A percentile compares a stretch with the other conserved stretches of the same genome.
Conservation (phyloP, 2,888 invertebrate species). For the Catotricha subobsoleta region DNA sequence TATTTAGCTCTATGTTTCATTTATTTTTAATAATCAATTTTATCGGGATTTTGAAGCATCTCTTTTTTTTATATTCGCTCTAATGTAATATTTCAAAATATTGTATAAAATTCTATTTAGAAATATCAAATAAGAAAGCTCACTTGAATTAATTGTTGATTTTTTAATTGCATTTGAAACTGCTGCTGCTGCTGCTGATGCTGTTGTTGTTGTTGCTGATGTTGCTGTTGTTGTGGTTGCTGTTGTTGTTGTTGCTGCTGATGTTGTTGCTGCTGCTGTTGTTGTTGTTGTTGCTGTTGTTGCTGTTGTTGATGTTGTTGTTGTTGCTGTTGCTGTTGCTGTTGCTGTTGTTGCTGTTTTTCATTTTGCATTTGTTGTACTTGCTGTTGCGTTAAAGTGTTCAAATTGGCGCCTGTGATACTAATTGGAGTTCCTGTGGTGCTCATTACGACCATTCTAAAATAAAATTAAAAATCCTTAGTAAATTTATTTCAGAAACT, state of each 20-base stretch:
- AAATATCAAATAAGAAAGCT: too few relatives aligned
- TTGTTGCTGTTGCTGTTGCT: conserved; percentile 27
- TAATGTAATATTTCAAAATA: too few relatives aligned
- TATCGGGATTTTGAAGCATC: too few relatives aligned
- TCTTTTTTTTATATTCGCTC: too few relatives aligned
- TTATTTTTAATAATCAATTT: too few relatives aligned
- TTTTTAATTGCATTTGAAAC: conserved; percentile 14
- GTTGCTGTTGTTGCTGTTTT: conserved; percentile 21
- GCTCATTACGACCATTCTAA: conserved; percentile 26
- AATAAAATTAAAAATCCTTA: conserved; percentile 6
- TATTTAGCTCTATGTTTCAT: too few relatives aligned
- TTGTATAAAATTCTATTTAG: too few relatives aligned
- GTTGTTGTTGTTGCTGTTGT: conserved; percentile 10
- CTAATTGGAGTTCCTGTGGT: conserved; percentile 27
- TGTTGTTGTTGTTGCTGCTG: too few relatives aligned
- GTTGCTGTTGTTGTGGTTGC: too few relatives aligned
- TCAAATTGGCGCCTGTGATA: conserved; percentile 21
- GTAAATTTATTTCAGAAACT: not conserved
- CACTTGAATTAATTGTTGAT: conserved; percentile 18
- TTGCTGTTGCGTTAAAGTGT: conserved; percentile 19
- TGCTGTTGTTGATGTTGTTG: conserved; percentile 17
- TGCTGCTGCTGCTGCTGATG: too few relatives aligned
- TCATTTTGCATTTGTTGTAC: conserved; percentile 12
- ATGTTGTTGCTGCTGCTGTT: too few relatives aligned
- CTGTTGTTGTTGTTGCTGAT: too few relatives aligned